Evolutionary conservation across 2,797 vertebrate species (phyloP).

Genomic region (Scolopax rusticola): DNA sequence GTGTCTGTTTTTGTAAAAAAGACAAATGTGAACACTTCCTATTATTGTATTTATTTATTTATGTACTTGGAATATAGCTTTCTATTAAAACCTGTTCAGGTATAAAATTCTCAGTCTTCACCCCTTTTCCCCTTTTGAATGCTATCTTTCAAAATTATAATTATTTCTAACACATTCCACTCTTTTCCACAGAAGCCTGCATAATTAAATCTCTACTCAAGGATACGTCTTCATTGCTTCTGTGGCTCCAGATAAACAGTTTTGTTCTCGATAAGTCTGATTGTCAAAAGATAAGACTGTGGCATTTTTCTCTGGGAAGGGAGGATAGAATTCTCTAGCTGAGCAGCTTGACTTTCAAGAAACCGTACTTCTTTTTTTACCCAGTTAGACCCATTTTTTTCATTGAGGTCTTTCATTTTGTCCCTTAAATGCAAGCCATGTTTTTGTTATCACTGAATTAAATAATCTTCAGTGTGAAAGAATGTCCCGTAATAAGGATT

Average conservation of each 20-base stretch:
- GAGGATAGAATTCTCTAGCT: not conserved
- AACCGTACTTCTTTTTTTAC: not conserved
- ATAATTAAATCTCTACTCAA: not conserved
- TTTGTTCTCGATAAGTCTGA: not conserved
- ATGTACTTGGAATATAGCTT: not conserved
- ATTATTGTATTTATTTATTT: not conserved
- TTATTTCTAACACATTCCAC: not conserved
- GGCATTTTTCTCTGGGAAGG: not conserved
- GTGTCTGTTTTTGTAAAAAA: not conserved
- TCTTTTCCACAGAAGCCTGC: not conserved
- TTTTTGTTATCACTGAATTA: not conserved
- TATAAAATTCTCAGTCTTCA: not conserved
- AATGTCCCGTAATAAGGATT: not conserved
- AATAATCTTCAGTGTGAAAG: not conserved
- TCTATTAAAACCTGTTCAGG: not conserved
- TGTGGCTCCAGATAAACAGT: not conserved
- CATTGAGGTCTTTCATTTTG: not conserved
- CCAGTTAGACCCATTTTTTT: not conserved
- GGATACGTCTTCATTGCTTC: not conserved
- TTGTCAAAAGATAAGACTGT: not conserved
- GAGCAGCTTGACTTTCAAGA: not conserved
- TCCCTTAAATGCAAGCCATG: not conserved
- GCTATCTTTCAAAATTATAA: not conserved
- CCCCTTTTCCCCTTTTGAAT: not conserved
- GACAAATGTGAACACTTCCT: rapidly evolving